These are phyloP conservation scores for Podocnemis expansa DNA, from an alignment of 2,113 vertebrate genomes.

Conservation along the genomic window DNA sequence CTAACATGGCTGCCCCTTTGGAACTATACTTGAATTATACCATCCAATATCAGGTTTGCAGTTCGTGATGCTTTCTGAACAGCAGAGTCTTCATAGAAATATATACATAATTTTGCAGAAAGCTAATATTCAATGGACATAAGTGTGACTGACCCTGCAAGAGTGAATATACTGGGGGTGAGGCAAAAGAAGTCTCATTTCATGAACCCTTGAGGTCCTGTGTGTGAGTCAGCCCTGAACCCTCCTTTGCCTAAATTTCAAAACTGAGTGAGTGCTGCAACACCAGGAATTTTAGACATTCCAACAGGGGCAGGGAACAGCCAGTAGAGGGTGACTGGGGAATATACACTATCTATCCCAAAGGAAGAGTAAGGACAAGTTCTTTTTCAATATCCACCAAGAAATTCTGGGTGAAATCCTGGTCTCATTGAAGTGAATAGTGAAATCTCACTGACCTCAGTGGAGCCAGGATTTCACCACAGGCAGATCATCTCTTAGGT, in stretches of 20 bases:
- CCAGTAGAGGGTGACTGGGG: neutral
- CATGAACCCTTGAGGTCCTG: neutral
- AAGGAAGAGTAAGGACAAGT: neutral
- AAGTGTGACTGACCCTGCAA: neutral
- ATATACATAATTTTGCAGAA: slow-evolving; percentile 33
- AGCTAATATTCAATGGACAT: neutral
- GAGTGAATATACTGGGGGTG: neutral
- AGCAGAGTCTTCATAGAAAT: neutral
- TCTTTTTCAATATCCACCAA: neutral
- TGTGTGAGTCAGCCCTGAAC: neutral
- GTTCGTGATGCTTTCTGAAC: neutral
- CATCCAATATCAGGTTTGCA: neutral
- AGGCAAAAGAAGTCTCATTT: neutral
- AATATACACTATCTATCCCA: neutral
- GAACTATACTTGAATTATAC: neutral
- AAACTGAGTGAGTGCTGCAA: neutral
- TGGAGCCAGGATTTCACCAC: no score
- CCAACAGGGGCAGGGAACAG: neutral
- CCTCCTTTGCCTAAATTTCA: neutral
- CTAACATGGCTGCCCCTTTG: no score
- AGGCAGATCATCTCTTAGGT: no score
- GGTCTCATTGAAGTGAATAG: neutral
- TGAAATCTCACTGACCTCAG: neutral
- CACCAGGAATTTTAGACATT: neutral
- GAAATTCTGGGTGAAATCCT: neutral